Conservation (phyloP, 2,888 invertebrate species). For the Pyrrhia umbra region DNA sequence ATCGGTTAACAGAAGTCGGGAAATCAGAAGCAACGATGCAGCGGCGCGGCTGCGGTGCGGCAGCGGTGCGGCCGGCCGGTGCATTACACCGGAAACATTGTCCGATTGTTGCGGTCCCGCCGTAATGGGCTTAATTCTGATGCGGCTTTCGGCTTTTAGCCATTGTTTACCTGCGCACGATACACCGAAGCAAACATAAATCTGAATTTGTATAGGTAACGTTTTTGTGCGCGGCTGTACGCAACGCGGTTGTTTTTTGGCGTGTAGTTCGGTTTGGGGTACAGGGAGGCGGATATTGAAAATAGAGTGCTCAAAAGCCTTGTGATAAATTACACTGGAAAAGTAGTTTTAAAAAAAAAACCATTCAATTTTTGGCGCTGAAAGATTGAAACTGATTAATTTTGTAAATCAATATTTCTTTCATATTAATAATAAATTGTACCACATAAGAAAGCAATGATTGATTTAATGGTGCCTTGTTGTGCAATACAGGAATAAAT, state of each 20-base stretch:
- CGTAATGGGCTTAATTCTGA: conserved; percentile 88
- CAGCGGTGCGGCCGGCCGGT: conserved; percentile 63
- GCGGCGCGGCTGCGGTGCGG: conserved; percentile 35
- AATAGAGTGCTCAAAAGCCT: conserved; percentile 20
- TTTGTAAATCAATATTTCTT: background rate
- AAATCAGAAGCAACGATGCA: conserved; percentile 55
- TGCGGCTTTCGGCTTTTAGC: conserved; percentile 88
- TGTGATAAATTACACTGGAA: background rate
- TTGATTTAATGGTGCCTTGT: too few species aligned
- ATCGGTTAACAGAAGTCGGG: conserved; percentile 52
- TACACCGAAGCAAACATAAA: conserved; percentile 59
- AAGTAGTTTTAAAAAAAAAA: background rate
- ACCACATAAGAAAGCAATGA: too few species aligned
- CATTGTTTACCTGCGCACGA: conserved; percentile 84
- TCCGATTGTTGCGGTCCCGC: conserved; percentile 82
- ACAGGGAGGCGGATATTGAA: conserved; percentile 41
- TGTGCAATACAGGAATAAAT: too few species aligned
- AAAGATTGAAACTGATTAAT: background rate
- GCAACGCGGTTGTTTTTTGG: conserved; percentile 55
- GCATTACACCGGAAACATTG: conserved; percentile 82
- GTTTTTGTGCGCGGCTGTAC: conserved; percentile 57
- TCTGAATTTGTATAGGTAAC: conserved; percentile 58
- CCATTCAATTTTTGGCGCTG: background rate
- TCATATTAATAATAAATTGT: too few species aligned
- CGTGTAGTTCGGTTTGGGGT: conserved; percentile 43